phyloP scores from a whole-genome alignment of 2,888 invertebrate species.

The Macaria liturata region DNA sequence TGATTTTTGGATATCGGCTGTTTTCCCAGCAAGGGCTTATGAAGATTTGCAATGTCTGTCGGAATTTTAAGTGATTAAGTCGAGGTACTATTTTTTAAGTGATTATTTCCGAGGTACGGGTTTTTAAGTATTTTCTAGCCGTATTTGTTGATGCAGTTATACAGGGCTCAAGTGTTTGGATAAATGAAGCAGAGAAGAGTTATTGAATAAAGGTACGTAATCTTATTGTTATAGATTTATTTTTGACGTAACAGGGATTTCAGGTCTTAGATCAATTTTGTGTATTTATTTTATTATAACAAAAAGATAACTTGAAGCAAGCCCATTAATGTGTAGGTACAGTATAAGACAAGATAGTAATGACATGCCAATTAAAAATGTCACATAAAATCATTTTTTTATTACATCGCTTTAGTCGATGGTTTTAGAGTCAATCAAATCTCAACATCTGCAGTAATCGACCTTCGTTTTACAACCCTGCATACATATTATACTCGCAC shows the following conservation, averaged over 20 bases:
- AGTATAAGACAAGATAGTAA: too few relatives aligned
- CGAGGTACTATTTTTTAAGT: constrained; percentile 17
- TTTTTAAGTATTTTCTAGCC: constrained; percentile 10
- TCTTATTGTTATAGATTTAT: not conserved
- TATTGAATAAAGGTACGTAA: constrained; percentile 12
- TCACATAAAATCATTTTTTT: too few relatives aligned
- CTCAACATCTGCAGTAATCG: constrained; percentile 21
- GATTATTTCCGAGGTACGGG: constrained; percentile 10
- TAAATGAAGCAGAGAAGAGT: constrained; percentile 1
- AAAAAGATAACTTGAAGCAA: too few relatives aligned
- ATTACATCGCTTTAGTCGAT: too few relatives aligned
- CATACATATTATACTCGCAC: constrained; percentile 5
- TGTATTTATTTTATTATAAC: too few relatives aligned
- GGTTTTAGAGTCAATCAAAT: too few relatives aligned
- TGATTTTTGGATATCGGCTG: constrained; percentile 56
- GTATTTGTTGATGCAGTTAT: constrained; percentile 11
- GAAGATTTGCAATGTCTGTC: constrained; percentile 29
- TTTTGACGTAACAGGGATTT: too few relatives aligned
- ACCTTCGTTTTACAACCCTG: constrained; percentile 20
- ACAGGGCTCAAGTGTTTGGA: constrained; percentile 12
- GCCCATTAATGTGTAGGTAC: too few relatives aligned
- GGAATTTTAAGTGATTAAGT: constrained; percentile 27
- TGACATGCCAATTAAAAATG: too few relatives aligned
- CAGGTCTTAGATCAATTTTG: too few relatives aligned
- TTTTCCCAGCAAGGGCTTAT: constrained; percentile 30